Evolutionary conservation across 2,888 invertebrate genomes (phyloP).

Genomic region (Dolichopus griseipennis): DNA sequence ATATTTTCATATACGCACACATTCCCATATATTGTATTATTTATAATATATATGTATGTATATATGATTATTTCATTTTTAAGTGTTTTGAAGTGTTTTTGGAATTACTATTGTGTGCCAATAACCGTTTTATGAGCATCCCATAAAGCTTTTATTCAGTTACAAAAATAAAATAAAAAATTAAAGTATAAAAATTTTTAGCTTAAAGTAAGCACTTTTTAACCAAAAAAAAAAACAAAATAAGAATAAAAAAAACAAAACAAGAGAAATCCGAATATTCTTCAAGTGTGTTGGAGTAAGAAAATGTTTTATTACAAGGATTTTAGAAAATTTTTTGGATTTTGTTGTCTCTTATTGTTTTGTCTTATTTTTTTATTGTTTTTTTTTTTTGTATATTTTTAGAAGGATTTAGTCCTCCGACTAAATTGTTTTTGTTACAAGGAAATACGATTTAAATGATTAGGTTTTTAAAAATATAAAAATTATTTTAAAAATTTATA

Average conservation of each 20-base stretch:
- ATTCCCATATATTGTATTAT: too few species aligned
- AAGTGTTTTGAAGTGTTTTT: too few species aligned
- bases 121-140: slow-evolving; percentile 1
- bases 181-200: neutral
- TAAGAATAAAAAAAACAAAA: neutral
- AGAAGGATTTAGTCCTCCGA: neutral
- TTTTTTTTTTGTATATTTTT: neutral
- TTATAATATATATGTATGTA: too few species aligned
- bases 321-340: neutral
- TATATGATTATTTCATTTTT: too few species aligned
- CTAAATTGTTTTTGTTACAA: neutral
- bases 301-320: neutral
- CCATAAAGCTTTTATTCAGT: neutral
- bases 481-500: too few species aligned
- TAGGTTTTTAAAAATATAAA: neutral
- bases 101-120: neutral
- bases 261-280: neutral
- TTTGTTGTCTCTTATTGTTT: neutral
- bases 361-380: too few species aligned
- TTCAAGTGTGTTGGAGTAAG: neutral
- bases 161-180: neutral
- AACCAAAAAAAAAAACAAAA: neutral
- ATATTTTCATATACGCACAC: too few species aligned
- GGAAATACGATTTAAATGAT: neutral
- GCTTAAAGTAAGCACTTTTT: neutral